Conservation (phyloP, 30 jellyfish, hydroid and myxozoan genomes). For the Rhopilema esculentum region DNA sequence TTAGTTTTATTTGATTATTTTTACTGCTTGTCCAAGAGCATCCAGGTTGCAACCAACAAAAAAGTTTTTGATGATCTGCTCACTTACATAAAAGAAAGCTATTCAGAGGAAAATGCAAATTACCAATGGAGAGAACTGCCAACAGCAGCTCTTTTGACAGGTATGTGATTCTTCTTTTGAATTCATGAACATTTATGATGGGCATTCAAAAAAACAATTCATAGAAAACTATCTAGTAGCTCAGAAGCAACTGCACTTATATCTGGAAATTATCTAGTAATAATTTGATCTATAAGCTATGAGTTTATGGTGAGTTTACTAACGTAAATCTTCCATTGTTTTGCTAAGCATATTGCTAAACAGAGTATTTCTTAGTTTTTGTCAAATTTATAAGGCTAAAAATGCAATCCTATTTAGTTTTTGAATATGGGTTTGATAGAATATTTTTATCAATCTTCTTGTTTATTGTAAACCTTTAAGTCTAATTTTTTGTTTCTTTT, state of each 20-base stretch:
- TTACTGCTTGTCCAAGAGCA: slow-evolving; percentile 44
- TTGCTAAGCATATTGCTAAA: background rate
- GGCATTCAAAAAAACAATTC: background rate
- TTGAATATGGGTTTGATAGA: background rate
- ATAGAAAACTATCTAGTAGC: background rate
- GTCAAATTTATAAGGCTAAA: no score
- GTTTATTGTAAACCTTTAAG: background rate
- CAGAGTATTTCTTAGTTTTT: background rate
- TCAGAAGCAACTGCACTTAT: background rate
- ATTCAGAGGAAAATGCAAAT: background rate
- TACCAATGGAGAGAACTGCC: slow-evolving; percentile 74
- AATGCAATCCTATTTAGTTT: no score
- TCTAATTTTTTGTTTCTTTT: background rate
- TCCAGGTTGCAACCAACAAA: slow-evolving; percentile 70
- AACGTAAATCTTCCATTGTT: background rate
- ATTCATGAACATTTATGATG: background rate
- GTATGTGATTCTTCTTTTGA: slow-evolving; percentile 12
- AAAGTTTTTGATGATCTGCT: slow-evolving; percentile 73
- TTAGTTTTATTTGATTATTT: background rate
- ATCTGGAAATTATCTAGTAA: background rate
- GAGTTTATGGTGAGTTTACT: background rate
- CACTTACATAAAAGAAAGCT: slow-evolving; percentile 52
- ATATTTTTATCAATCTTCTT: no score
- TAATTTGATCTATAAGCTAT: no score
- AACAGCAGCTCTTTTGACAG: slow-evolving; percentile 92